Evolutionary conservation across 2,113 vertebrate species (phyloP).

Genomic region (Epinephelus lanceolatus): DNA sequence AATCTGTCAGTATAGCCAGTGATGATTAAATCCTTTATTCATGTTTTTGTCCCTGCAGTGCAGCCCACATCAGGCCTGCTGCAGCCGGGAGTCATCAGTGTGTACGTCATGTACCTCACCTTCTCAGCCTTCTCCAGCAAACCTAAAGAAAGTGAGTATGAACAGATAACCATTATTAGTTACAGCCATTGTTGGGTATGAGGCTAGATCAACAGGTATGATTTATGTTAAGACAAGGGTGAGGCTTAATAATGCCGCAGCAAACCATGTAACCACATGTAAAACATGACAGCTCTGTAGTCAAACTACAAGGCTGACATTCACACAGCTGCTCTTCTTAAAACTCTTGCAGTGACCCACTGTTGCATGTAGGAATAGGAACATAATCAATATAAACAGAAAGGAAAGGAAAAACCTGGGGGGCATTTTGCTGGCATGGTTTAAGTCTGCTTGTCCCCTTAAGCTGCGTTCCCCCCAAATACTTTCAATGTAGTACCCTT

Average conservation of each 20-base stretch:
- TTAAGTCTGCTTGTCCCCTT: no score
- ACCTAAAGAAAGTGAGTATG: slow-evolving; percentile 90
- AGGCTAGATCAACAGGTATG: neutral
- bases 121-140: slow-evolving; percentile 97
- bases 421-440: no score
- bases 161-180: neutral
- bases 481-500: no score
- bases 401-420: no score
- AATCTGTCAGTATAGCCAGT: neutral
- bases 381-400: neutral
- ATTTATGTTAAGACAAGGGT: neutral
- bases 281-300: neutral
- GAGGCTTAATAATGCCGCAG: neutral
- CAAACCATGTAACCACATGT: neutral
- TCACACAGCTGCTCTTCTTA: neutral
- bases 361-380: neutral
- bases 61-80: slow-evolving; percentile 94
- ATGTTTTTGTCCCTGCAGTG: slow-evolving; percentile 80
- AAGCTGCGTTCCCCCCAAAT: no score
- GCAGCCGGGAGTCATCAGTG: slow-evolving; percentile 95
- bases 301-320: neutral
- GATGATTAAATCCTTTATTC: neutral
- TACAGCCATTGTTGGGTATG: neutral
- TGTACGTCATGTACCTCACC: slow-evolving; percentile 98
- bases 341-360: neutral